phyloP scores from a whole-genome alignment of 2,888 invertebrate species.

The Ochropleura leucogaster region DNA sequence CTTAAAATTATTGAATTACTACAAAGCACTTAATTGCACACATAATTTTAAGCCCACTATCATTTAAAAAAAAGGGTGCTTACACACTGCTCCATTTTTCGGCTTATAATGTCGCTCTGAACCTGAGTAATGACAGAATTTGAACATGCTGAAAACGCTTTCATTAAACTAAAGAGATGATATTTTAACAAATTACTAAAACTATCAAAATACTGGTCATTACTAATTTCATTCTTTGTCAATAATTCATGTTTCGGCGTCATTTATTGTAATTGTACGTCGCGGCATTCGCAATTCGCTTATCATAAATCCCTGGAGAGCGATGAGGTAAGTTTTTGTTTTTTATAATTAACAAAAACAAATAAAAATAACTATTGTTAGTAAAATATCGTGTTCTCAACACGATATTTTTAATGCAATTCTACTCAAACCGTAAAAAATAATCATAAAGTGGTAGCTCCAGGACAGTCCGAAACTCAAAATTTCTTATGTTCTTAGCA shows the following conservation, averaged over 20 bases:
- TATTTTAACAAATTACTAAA: neutral
- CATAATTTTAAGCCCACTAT: neutral
- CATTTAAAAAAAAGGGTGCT: neutral
- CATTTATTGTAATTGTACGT: neutral
- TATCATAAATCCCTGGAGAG: neutral
- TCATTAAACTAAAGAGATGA: neutral
- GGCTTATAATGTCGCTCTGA: neutral
- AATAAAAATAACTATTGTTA: neutral
- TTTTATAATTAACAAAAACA: neutral
- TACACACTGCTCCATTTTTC: neutral
- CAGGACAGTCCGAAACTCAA: too few relatives aligned
- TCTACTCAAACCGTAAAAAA: neutral
- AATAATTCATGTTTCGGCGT: neutral
- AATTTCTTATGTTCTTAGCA: too few relatives aligned
- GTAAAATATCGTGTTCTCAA: too few relatives aligned
- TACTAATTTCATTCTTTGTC: neutral
- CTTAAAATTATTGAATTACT: neutral
- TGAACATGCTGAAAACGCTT: neutral
- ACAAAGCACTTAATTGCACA: neutral
- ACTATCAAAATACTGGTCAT: neutral
- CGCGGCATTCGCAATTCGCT: neutral
- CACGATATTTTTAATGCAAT: neutral
- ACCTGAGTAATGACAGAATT: neutral
- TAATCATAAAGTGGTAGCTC: too few relatives aligned
- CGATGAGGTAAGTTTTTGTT: slow-evolving; percentile 1